Evolutionary conservation across 2,797 vertebrate species (phyloP), one percentile per base, ranked within the genome.

Genomic region (Pyrocephalus nanus): DNA sequence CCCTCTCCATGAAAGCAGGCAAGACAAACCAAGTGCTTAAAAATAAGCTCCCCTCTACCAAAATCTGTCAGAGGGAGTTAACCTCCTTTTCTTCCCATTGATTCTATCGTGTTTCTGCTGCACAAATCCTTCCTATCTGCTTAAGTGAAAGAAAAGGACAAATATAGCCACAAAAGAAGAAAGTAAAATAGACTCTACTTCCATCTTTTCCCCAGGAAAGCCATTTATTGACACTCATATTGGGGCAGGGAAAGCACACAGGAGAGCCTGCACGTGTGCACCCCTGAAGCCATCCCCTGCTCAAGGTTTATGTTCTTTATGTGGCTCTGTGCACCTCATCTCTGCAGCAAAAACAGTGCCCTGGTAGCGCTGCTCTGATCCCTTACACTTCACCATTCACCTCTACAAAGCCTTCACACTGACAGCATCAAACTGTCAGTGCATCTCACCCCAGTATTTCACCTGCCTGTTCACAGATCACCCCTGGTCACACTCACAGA

Each of bases 321-420:
- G 61, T 0, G 20, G 42, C 29, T 30, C 22, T 58, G 62, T 36
- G 45, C 66, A 51, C 0, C 54, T 54, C 45, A 13, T 1, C 48
- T 27, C 77, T 25, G 67, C 58, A 47, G 60, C 7, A 12, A 8
- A 47, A 34, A 0, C 5, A 7, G 10, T 0, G 18, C 48, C 0
- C 29, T 5, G 22, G 38, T 1, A 29, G 9, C 1, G 19, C 50
- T 53, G 54, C 72, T 54, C 50, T 19, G 7, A 50, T 1, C 75
- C 62, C 72, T 12, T 34, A 38, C 19, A 3, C 83, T 6, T 4
- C 16, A 13, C 48, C 25, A 17, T 0, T 10, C n/a, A 18, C 36
- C 75, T 38, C 54, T 40, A 36, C 60, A 11, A 19, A 75, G 34
- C 29, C 77, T 34, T 5, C 17, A 2, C 5, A 8, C 43, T 5